Base-by-base conservation (phyloP, 2,113 vertebrate genomes). In the Arizona elegans region DNA sequence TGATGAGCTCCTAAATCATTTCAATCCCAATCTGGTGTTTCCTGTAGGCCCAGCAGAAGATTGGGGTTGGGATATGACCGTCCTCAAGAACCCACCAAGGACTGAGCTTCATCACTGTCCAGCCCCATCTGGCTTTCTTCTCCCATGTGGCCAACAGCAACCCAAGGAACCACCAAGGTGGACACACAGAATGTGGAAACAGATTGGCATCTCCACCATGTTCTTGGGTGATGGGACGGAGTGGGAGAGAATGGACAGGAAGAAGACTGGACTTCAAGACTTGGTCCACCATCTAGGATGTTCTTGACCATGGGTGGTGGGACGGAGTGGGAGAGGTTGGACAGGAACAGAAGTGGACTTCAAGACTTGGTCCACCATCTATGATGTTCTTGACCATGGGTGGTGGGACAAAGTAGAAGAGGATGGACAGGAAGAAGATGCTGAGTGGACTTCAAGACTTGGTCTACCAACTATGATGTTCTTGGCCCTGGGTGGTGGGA, bases 61-160 rank as follows among this genome's bases (percentile, higher is more conserved):
- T 17, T 2, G 0, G n/a, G 15, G 7, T 38, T 9, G n/a, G 13
- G n/a, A 38, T 8, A 19, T 8, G n/a, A 75, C n/a, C 15, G 0
- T 38, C 70, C 7, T 38, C 70, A 19, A n/a, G 70, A 17, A 3
- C 13, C 70, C n/a, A 19, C 0, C 15, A 17, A 15, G 70, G n/a
- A 15, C 15, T 38, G 70, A 75, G 6, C 15, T 75, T 19, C n/a
- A 75, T 33, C 15, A 75, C 2, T 38, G 2, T 38, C 70, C n/a
- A 38, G 15, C 6, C 70, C 15, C n/a, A 17, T 2, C n/a, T 38
- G 70, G 70, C 15, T 19, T 75, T 19, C 70, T 75, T 75, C 13
- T 15, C n/a, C 65, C 65, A 75, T 8, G 5, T 75, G 65, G n/a
- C 6, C n/a, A 8, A 38, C n/a, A n/a, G 0, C 70, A 33, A 75